Evolutionary conservation across 2,113 vertebrate species (phyloP).

Genomic region (Solenodon paradoxus): DNA sequence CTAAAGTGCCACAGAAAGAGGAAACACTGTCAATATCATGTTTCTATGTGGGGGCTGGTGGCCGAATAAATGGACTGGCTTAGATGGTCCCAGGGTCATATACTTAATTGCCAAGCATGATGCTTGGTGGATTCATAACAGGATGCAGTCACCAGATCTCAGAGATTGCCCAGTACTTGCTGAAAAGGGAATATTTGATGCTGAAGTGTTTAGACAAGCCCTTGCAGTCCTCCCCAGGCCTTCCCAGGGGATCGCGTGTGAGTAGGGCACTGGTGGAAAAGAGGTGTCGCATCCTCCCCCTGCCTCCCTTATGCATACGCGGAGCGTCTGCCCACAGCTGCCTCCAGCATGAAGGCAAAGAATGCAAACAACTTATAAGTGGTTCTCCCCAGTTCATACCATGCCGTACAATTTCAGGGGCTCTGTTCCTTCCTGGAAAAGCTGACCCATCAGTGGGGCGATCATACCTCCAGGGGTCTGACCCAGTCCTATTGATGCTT

Average conservation of each 20-base stretch:
- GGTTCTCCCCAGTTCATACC: not conserved
- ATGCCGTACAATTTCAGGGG: not conserved
- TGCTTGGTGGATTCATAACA: not conserved
- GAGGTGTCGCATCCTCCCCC: not conserved
- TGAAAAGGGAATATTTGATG: not conserved
- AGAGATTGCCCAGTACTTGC: not conserved
- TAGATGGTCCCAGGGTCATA: not conserved
- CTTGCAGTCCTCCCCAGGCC: not conserved
- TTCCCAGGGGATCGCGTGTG: not conserved
- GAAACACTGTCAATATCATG: not conserved
- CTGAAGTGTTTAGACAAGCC: not conserved
- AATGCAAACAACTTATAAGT: not conserved
- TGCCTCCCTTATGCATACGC: too few species aligned
- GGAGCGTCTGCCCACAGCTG: too few species aligned
- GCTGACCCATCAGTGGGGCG: fast-evolving
- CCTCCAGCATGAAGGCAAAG: not conserved
- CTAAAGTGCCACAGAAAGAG: not conserved
- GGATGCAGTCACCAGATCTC: not conserved
- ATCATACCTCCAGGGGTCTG: not conserved
- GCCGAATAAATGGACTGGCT: not conserved
- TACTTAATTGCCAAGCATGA: not conserved
- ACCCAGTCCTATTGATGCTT: not conserved
- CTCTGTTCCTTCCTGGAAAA: not conserved
- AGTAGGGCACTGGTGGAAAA: too few species aligned
- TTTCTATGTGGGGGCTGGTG: not conserved